Base-by-base conservation (phyloP, 37 sponge, comb jelly and placozoan species). In the Amphimedon queenslandica region DNA sequence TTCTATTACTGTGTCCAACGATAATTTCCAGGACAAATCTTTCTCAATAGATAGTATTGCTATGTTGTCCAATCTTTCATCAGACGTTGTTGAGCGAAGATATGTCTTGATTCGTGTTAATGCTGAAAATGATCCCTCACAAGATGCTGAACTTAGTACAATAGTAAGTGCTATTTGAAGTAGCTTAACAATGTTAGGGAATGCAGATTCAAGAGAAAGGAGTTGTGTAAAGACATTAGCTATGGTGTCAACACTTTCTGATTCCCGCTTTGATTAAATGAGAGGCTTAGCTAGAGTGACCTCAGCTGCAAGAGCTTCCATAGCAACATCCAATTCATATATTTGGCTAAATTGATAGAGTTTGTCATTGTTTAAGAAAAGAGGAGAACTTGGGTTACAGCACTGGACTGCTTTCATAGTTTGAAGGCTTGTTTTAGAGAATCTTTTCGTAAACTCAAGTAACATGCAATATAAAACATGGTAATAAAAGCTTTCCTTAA, bases 341-440 rank as follows among this genome's bases (percentile, higher is more conserved):
- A n/a, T n/a, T n/a, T n/a, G n/a, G n/a, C n/a, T n/a, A n/a, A n/a
- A n/a, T n/a, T n/a, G n/a, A n/a, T n/a, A n/a, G n/a, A n/a, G n/a
- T n/a, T n/a, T n/a, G n/a, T 68, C 36, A 21, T 42, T 13, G 51
- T 71, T 38, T 66, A 77, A 35, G 35, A 77, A 67, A 8, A 57
- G 57, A 30, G 35, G 25, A 55, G 40, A 55, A 56, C 23, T 40
- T 40, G 78, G 78, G 51, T 27, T 1, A 33, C 55, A 77, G 47
- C 69, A 66, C n/a, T 58, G 78, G 56, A 77, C 67, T 51, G 58
- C 78, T 47, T 55, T 67, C 78, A 77, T 77, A 55, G 55, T 56
- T n/a, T 67, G 58, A 67, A 77, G 39, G 35, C 67, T 77, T 67
- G 31, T 51, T 69, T 67, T 30, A 51, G 41, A 35, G 37, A 77